A percentile compares a stretch with the other conserved stretches of the same genome.
Conservation (phyloP, 2,888 invertebrate species). For the Pachycephus smyrnensis region DNA sequence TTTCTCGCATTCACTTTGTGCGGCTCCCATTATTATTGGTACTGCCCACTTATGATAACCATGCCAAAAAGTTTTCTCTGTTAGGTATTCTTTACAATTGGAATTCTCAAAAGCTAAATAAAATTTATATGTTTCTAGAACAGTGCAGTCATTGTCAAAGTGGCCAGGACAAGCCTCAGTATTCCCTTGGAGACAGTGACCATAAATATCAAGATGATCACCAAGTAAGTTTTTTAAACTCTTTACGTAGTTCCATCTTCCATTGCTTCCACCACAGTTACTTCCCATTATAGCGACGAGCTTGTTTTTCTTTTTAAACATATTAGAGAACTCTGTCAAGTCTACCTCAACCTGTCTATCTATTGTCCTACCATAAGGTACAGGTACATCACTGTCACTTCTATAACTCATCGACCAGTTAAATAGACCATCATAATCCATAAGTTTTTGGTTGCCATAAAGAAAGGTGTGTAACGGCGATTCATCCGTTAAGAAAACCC, state of each 20-base stretch:
- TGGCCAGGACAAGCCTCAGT: conserved; percentile 75
- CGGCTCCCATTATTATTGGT: conserved; percentile 76
- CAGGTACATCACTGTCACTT: conserved; percentile 74
- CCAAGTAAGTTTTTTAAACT: conserved; percentile 72
- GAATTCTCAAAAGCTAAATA: conserved; percentile 80
- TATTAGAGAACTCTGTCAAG: conserved; percentile 44
- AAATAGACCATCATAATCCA: conserved; percentile 72
- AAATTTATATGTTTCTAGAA: conserved; percentile 73
- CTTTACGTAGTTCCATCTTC: conserved; percentile 70
- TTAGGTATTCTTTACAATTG: conserved; percentile 77
- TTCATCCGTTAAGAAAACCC: conserved; percentile 80
- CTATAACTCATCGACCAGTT: conserved; percentile 82
- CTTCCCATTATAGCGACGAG: conserved; percentile 72
- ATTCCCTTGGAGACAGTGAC: conserved; percentile 67
- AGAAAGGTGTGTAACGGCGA: conserved; percentile 74
- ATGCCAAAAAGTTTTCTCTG: conserved; percentile 78
- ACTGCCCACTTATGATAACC: conserved; percentile 74
- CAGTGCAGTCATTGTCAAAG: conserved; percentile 72
- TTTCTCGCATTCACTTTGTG: conserved; percentile 63
- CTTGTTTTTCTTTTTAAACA: conserved; percentile 65
- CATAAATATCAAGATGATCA: conserved; percentile 70
- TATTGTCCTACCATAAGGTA: conserved; percentile 74
- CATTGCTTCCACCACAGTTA: conserved; percentile 70
- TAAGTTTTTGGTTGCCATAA: conserved; percentile 58
- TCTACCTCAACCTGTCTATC: conserved; percentile 22